These are phyloP conservation scores for Xerus inauris DNA, from an alignment of 2,113 vertebrate genomes.

Conservation along the genomic window DNA sequence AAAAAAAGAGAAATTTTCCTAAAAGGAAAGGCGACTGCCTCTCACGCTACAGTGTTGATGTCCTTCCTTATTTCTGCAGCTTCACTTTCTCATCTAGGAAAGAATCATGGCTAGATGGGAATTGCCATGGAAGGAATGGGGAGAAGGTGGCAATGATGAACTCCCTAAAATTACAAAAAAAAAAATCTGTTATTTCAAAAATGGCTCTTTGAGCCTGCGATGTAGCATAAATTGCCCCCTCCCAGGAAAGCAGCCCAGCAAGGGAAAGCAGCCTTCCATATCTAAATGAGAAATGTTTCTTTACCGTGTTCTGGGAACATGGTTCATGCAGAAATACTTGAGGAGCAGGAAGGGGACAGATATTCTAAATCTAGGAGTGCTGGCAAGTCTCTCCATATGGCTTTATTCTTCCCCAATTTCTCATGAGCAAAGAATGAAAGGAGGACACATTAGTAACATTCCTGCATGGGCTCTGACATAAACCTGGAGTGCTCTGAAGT, in stretches of 20 bases:
- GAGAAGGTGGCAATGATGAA: neutral
- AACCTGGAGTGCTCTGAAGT: neutral
- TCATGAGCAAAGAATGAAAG: neutral
- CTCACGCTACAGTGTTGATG: neutral
- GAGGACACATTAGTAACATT: neutral
- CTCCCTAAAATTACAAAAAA: neutral
- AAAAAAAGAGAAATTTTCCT: neutral
- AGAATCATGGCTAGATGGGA: slow-evolving; percentile 46
- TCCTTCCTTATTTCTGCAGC: slow-evolving; percentile 44
- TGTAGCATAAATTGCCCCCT: neutral
- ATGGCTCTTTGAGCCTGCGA: neutral
- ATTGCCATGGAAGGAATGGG: neutral
- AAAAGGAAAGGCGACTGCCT: neutral
- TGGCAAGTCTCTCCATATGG: neutral
- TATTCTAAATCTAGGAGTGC: neutral
- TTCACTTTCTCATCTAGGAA: slow-evolving; percentile 67
- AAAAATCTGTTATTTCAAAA: neutral
- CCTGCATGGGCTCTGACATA: neutral
- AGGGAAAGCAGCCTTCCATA: neutral
- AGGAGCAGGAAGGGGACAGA: slow-evolving; percentile 47
- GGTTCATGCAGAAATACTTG: neutral
- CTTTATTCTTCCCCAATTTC: neutral
- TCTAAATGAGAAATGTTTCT: neutral
- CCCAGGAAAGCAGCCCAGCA: neutral
- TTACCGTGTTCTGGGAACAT: neutral